Evolutionary conservation across 1,140 invertebrate species (phyloP), one percentile per base, ranked within the genome.

Genomic region (Anthonomus grandis): DNA sequence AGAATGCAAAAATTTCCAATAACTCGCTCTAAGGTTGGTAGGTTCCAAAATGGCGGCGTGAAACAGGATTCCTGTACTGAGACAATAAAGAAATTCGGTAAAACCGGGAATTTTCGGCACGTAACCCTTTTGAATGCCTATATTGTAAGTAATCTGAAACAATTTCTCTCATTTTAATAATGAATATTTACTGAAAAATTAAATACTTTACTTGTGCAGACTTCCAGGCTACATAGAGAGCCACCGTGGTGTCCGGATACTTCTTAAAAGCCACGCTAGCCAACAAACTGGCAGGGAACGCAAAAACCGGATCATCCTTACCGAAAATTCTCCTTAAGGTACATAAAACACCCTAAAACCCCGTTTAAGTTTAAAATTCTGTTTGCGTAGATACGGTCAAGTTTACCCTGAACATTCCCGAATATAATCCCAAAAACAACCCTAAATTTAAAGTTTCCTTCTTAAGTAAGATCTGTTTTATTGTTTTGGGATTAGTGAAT

Each of bases 1-100:
- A 60, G 78, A 81, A 52, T 84, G 78, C 23, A 93, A 74, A 72
- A 92, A 93, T 68, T 86, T 89, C 81, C 86, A 91, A 72, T 93
- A 93, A n/a, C 87, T 89, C 9, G 86, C 76, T 65, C 90, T 78
- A 34, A 93, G 72, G 67, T 84, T 86, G 56, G 87, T 82, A 10
- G 90, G 89, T 69, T 92, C 89, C 47, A 91, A 58, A 21, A 91
- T 81, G 59, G 86, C 89, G 31, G 83, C 83, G 75, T 91, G 89
- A 67, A 93, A 91, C 12, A 92, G 75, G 62, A 89, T 71, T 18
- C 88, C 86, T 6, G 89, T 91, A 57, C 87, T 88, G 61, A 89
- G 75, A 47, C 86, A 83, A 70, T 92, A 91, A n/a, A 91, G 74
- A 38, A 90, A 76, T 17, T 83, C 74, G 50, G 75, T 79, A 51